Evolutionary conservation across 2,888 invertebrate species (phyloP).

Genomic region (Odiellus spinosus): DNA sequence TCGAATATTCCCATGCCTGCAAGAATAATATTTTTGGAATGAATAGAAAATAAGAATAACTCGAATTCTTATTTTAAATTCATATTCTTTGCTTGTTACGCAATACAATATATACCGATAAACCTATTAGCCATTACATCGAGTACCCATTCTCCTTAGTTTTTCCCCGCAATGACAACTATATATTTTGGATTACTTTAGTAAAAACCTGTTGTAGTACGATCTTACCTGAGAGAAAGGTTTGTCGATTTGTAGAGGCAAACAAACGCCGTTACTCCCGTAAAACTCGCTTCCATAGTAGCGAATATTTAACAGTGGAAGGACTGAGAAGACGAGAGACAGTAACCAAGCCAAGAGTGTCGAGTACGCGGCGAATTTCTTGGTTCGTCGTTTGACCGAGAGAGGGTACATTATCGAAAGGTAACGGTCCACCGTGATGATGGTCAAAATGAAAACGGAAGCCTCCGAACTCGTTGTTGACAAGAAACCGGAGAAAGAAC

Average conservation of each 20-base stretch:
- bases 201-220: too few relatives aligned
- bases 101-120: too few relatives aligned
- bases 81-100: too few relatives aligned
- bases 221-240: conserved; percentile 31
- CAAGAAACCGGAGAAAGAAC: conserved; percentile 41
- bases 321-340: conserved; percentile 35
- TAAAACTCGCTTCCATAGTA: conserved; percentile 43
- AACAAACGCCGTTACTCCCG: conserved; percentile 43
- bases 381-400: conserved; percentile 32
- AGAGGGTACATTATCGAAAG: conserved; percentile 43
- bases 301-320: conserved; percentile 33
- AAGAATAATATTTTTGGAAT: too few relatives aligned
- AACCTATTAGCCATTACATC: too few relatives aligned
- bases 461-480: conserved; percentile 45
- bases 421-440: conserved; percentile 46
- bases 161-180: too few relatives aligned
- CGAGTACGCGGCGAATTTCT: conserved; percentile 35
- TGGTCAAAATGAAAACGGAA: conserved; percentile 41
- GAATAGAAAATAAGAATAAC: too few relatives aligned
- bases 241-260: conserved; percentile 43
- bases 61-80: too few relatives aligned
- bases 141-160: too few relatives aligned
- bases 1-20: conserved; percentile 39
- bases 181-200: too few relatives aligned
- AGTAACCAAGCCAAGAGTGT: conserved; percentile 37